phyloP scores from a whole-genome alignment of 2,797 vertebrate species.

The Brachyrhaphis roseni region DNA sequence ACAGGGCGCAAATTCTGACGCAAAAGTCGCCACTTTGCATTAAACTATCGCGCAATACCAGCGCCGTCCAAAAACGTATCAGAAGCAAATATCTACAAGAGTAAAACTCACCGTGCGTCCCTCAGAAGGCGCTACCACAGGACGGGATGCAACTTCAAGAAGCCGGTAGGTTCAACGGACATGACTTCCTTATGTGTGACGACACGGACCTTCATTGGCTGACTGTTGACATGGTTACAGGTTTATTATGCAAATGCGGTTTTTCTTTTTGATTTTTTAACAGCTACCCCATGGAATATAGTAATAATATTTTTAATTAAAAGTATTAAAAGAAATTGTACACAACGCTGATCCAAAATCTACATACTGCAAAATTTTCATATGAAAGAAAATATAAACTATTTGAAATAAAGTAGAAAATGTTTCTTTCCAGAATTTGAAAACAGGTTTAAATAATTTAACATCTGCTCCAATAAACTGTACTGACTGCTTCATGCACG shows the following conservation, averaged over 20 bases:
- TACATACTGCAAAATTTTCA: background rate
- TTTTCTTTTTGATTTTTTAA: background rate
- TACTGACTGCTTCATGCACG: background rate
- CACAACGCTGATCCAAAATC: background rate
- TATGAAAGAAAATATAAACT: background rate
- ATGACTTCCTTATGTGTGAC: conserved; percentile 65
- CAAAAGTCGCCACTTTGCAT: background rate
- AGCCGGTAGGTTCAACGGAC: conserved; percentile 61
- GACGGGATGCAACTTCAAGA: conserved; percentile 51
- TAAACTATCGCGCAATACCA: background rate
- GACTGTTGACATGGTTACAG: conserved; percentile 22
- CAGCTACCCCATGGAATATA: background rate
- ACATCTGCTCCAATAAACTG: background rate
- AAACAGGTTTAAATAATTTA: background rate
- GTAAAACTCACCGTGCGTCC: conserved; percentile 58
- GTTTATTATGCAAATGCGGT: background rate
- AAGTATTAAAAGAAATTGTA: background rate
- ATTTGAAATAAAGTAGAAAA: background rate
- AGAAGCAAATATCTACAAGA: rapidly evolving
- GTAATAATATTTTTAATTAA: too few species aligned
- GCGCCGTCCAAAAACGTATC: rapidly evolving
- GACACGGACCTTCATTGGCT: conserved; percentile 26
- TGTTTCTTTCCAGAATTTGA: background rate
- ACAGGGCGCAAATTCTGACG: background rate
- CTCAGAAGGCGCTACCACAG: conserved; percentile 54